Percentiles rank a stretch among this genome's conserved stretches.
These are phyloP conservation scores for Amphipyra tragopoginis DNA, from an alignment of 2,888 invertebrate genomes.

Conservation along the genomic window DNA sequence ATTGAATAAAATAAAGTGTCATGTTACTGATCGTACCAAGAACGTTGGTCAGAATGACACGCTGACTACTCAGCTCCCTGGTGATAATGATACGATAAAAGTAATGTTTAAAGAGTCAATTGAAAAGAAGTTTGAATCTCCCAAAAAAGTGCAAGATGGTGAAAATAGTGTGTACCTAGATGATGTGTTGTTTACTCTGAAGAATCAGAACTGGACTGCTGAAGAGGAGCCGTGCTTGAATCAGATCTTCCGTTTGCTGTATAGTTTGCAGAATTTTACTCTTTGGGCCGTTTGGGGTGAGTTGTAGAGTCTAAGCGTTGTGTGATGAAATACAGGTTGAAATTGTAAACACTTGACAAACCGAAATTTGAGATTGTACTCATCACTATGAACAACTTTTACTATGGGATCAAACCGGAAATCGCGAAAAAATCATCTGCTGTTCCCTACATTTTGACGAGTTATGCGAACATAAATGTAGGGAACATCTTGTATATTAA, in stretches of 20 bases:
- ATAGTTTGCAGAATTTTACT: constrained; percentile 86
- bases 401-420: too few species aligned
- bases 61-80: constrained; percentile 23
- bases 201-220: constrained; percentile 77
- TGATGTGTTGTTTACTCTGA: constrained; percentile 78
- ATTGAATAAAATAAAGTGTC: constrained; percentile 52
- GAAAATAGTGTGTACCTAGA: constrained; percentile 77
- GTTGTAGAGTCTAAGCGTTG: too few species aligned
- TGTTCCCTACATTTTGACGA: too few species aligned
- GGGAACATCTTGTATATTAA: too few species aligned
- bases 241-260: constrained; percentile 74
- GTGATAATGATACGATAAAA: constrained; percentile 46
- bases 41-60: constrained; percentile 23
- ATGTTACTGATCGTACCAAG: constrained; percentile 60
- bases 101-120: constrained; percentile 29
- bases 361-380: too few species aligned
- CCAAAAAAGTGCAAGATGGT: constrained; percentile 54
- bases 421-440: too few species aligned
- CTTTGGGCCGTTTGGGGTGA: constrained; percentile 90
- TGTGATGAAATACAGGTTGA: too few species aligned
- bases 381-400: too few species aligned
- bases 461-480: too few species aligned
- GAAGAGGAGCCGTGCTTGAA: constrained; percentile 78
- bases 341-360: too few species aligned
- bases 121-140: constrained; percentile 52